A percentile compares a stretch with the other conserved stretches of the same genome.
phyloP scores from a whole-genome alignment of 2,888 invertebrate genomes.

The Meloe dianella region DNA sequence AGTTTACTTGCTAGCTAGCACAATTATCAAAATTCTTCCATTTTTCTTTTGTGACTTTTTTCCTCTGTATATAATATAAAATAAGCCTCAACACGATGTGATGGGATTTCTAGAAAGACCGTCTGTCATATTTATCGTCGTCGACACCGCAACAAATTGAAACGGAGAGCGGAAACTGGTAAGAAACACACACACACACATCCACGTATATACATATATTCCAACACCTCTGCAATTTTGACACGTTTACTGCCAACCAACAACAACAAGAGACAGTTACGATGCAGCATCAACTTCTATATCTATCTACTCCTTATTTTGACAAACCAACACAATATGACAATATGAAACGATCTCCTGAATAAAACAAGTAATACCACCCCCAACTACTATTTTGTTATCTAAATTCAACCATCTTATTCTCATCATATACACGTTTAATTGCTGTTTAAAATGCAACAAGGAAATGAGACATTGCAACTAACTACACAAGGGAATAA shows the following conservation, averaged over 20 bases:
- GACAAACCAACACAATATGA: slow-evolving; percentile 1
- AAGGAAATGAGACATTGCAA: slow-evolving; percentile 4
- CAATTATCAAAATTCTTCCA: slow-evolving; percentile 50
- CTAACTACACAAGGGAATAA: slow-evolving; percentile 1
- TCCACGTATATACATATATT: neutral
- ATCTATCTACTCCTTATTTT: slow-evolving; percentile 1
- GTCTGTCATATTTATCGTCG: slow-evolving; percentile 44
- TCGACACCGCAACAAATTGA: slow-evolving; percentile 19
- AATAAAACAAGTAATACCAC: neutral
- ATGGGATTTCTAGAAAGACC: slow-evolving; percentile 39
- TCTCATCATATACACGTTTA: neutral
- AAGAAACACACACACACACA: neutral
- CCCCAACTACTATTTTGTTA: neutral
- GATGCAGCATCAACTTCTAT: neutral
- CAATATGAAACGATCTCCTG: neutral
- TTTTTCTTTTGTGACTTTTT: slow-evolving; percentile 29
- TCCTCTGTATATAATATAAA: slow-evolving; percentile 34
- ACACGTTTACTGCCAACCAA: slow-evolving; percentile 1
- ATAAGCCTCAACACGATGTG: slow-evolving; percentile 37
- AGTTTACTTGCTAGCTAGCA: slow-evolving; percentile 42
- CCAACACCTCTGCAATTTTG: neutral
- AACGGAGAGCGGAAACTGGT: slow-evolving; percentile 7
- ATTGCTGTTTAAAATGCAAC: slow-evolving; percentile 9
- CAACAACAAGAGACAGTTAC: neutral
- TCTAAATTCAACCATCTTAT: slow-evolving; percentile 1